phyloP scores from a whole-genome alignment of 2,113 vertebrate species.

The Noturus placidus region DNA sequence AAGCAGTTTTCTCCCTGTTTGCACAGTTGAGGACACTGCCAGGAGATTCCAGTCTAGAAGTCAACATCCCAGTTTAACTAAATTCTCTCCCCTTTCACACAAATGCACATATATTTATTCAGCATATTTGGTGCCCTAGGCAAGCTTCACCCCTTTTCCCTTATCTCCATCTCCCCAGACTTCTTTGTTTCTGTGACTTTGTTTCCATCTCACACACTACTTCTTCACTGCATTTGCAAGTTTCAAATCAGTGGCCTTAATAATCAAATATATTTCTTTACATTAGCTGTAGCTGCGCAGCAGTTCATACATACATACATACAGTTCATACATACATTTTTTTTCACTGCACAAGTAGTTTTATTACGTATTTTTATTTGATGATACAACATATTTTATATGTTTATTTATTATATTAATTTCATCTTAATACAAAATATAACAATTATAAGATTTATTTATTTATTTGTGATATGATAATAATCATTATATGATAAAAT shows the following conservation, averaged over 20 bases:
- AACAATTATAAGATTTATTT: neutral
- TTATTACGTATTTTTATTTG: neutral
- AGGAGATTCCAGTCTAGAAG: neutral
- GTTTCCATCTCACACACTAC: neutral
- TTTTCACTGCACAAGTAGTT: neutral
- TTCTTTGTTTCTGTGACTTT: neutral
- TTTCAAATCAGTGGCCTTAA: neutral
- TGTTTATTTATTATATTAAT: no score
- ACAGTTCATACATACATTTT: no score
- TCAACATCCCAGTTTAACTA: neutral
- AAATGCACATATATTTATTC: no score
- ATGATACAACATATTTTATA: neutral
- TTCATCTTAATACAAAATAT: no score
- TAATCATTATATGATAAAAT: neutral
- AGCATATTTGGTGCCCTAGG: neutral
- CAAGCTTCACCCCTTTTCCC: neutral
- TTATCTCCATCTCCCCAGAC: neutral
- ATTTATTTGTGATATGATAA: neutral
- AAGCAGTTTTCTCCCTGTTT: constrained; percentile 2
- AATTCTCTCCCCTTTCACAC: neutral
- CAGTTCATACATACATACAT: no score
- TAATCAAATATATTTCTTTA: neutral
- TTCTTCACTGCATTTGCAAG: neutral
- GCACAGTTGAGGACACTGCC: neutral
- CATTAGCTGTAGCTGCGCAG: neutral